phyloP scores from a whole-genome alignment of 2,888 invertebrate species.

The Craniophora ligustri region DNA sequence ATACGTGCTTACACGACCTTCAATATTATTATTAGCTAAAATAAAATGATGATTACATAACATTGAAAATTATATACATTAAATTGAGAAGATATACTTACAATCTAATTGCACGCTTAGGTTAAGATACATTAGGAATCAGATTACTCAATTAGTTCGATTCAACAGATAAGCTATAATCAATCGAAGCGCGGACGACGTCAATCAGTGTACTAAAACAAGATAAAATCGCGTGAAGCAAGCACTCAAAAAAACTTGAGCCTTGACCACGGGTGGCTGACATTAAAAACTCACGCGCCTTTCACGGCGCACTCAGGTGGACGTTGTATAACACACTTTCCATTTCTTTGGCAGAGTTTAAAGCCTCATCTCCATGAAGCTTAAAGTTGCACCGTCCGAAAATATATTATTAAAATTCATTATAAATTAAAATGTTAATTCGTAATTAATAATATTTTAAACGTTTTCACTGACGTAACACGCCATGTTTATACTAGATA shows the following conservation, averaged over 20 bases:
- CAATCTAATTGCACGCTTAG: constrained; percentile 2
- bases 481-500: constrained; percentile 23
- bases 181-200: constrained; percentile 36
- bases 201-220: constrained; percentile 63
- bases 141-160: constrained; percentile 25
- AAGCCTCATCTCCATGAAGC: constrained; percentile 54
- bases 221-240: constrained; percentile 76
- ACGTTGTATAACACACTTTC: constrained; percentile 87
- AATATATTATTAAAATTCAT: constrained; percentile 22
- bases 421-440: constrained; percentile 23
- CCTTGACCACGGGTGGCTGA: constrained; percentile 87
- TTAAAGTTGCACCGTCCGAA: constrained; percentile 23
- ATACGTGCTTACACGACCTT: constrained; percentile 1
- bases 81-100: no score
- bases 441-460: constrained; percentile 15
- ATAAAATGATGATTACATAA: constrained; percentile 17
- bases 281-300: constrained; percentile 82
- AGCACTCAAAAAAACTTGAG: constrained; percentile 76
- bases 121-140: constrained; percentile 25
- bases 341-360: constrained; percentile 76
- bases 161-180: constrained; percentile 30
- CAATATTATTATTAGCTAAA: constrained; percentile 13
- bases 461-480: constrained; percentile 38
- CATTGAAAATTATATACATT: constrained; percentile 2
- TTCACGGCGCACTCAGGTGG: constrained; percentile 85